Conservation (phyloP, 2,113 vertebrate genomes). For the Nymphicus hollandicus region DNA sequence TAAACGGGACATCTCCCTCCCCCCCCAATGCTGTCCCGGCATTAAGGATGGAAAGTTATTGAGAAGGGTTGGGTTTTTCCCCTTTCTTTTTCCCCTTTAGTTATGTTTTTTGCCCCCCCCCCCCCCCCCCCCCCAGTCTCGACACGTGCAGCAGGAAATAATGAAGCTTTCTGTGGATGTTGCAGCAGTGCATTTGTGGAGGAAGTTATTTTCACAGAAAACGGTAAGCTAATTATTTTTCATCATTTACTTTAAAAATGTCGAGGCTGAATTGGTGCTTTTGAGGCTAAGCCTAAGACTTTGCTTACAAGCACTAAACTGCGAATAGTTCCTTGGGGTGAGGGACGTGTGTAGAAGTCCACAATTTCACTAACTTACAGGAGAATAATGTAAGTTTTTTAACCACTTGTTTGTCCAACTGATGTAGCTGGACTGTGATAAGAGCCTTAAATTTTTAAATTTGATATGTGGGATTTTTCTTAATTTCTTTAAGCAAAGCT, state of each 20-base stretch:
- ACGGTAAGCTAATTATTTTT: not conserved
- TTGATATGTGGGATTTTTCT: accelerated
- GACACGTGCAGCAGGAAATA: not conserved
- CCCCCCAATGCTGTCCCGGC: too few relatives aligned
- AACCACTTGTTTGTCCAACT: not conserved
- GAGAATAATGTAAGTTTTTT: not conserved
- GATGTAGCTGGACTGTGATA: not conserved
- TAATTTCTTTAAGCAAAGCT: not conserved
- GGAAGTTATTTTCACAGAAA: not conserved
- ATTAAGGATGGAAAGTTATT: too few relatives aligned
- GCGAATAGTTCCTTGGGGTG: not conserved
- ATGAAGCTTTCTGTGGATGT: not conserved
- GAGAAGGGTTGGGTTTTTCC: too few relatives aligned
- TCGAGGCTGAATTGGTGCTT: accelerated
- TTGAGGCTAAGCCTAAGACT: not conserved
- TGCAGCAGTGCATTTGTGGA: not conserved
- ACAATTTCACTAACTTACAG: not conserved
- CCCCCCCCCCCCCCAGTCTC: not conserved
- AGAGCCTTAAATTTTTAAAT: not conserved
- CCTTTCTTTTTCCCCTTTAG: too few relatives aligned
- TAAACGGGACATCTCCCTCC: too few relatives aligned
- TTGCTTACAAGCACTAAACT: not conserved
- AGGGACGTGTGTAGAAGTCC: not conserved
- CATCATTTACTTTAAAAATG: too few relatives aligned
- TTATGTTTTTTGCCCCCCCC: too few relatives aligned